Conservation (phyloP, 2,888 invertebrate species). For the Apodemia hepburni region DNA sequence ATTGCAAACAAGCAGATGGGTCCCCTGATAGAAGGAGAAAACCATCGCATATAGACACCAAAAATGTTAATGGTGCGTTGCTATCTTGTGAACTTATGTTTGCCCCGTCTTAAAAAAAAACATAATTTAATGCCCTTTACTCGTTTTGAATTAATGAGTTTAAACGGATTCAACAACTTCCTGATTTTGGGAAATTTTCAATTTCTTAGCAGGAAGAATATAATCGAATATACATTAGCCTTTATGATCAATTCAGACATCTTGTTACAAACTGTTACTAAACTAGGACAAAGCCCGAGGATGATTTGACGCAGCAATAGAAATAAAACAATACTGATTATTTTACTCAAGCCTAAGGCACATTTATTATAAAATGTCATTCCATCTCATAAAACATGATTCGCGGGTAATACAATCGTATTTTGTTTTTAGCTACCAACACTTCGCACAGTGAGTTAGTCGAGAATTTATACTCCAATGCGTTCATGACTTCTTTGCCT, state of each 20-base stretch:
- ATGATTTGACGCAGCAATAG: conserved; percentile 6
- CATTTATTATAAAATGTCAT: conserved; percentile 14
- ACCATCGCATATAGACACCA: no score
- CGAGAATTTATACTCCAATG: conserved; percentile 58
- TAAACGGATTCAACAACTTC: no score
- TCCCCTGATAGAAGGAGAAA: no score
- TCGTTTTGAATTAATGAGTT: no score
- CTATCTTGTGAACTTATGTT: no score
- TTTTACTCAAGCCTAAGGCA: conserved; percentile 1
- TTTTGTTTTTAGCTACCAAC: conserved; percentile 43
- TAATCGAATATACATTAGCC: no score
- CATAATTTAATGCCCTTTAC: no score
- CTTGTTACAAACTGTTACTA: background rate
- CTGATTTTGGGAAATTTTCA: no score
- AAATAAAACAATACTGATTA: conserved; percentile 8
- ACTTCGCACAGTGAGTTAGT: conserved; percentile 47
- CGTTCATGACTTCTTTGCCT: conserved; percentile 58
- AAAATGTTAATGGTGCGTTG: no score
- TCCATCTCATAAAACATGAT: conserved; percentile 16
- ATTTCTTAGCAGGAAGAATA: no score
- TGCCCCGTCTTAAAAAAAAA: no score
- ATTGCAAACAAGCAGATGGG: no score
- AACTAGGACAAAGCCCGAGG: background rate
- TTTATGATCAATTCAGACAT: background rate
- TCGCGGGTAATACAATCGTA: conserved; percentile 19